Evolutionary conservation across 2,797 vertebrate species (phyloP), one percentile per base, ranked within the genome.

Genomic region (Pseudomugil tenellus): DNA sequence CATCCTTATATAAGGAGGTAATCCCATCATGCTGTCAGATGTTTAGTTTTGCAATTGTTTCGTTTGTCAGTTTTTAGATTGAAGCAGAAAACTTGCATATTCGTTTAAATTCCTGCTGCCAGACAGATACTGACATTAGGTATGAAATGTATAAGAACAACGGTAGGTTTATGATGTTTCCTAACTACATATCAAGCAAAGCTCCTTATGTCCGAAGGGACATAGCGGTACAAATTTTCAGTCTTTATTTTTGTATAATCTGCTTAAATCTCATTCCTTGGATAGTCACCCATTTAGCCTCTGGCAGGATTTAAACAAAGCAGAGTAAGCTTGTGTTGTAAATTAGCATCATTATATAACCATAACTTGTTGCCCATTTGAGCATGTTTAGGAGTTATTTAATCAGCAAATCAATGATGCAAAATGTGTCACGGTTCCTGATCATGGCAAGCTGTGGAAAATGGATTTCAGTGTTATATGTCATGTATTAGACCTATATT

Each of bases 311-410:
- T 87, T 72, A 65, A 60, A 55, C 61, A 68, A 66, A 73, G 56
- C 60, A 35, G 28, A 53, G 35, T 4, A 7, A 55, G 56, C 65
- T 52, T 77, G 56, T 74, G 73, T 66, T 84, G 63, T 63, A 74
- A 84, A 84, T 88, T 78, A 69, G 41, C 49, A 68, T 61, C 14
- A 59, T 88, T 88, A 67, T 78, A 67, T 84, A 88, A 91, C 35
- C 25, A 35, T 43, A 46, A 12, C 10, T 19, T 1, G 6, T 23
- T 84, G 70, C 72, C 81, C 56, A 83, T 63, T 65, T 49, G 60
- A 63, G 77, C 46, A 6, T 75, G 72, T 74, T 72, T 65, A 23
- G 55, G 51, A 4, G 19, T 16, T 59, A 25, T 68, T 72, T 31
- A 29, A 58, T 56, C 13, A 9, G 61, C 1, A 46, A 39, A 48